Evolutionary conservation across 1,140 invertebrate genomes (phyloP).

Genomic region (Zophobas morio): DNA sequence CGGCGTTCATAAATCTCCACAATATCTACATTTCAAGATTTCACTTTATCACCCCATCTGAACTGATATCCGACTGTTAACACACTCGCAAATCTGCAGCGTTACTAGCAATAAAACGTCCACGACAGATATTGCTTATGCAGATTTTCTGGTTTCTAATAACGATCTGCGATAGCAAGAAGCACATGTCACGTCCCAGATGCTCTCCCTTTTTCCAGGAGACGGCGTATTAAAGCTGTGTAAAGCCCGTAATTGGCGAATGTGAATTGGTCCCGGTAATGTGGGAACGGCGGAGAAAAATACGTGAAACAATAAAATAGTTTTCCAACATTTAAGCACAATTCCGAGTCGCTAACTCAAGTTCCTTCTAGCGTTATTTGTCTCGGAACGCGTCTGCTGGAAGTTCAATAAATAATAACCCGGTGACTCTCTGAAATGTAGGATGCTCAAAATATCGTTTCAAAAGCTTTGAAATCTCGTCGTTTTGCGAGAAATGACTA

Average conservation of each 20-base stretch:
- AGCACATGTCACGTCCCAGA: background rate
- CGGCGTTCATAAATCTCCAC: too few species aligned
- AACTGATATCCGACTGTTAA: conserved; percentile 30
- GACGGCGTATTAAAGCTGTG: background rate
- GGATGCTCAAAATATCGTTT: too few species aligned
- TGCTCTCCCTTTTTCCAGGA: background rate
- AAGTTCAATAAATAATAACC: conserved; percentile 22
- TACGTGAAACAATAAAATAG: conserved; percentile 19
- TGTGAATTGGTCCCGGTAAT: background rate
- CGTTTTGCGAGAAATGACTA: background rate
- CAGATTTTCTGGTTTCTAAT: conserved; percentile 26
- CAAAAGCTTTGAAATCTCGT: background rate
- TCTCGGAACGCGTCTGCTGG: background rate
- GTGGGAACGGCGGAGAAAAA: conserved; percentile 7
- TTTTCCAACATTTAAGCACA: background rate
- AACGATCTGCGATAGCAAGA: background rate
- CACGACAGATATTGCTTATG: conserved; percentile 37
- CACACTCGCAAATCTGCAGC: background rate
- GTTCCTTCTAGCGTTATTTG: background rate
- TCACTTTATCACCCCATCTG: background rate
- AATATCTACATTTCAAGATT: too few species aligned
- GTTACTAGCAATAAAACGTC: conserved; percentile 18
- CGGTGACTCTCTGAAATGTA: background rate
- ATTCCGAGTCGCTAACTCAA: background rate
- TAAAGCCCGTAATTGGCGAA: background rate